Conservation (phyloP, 2,113 vertebrate species). For the Aegithalos caudatus region DNA sequence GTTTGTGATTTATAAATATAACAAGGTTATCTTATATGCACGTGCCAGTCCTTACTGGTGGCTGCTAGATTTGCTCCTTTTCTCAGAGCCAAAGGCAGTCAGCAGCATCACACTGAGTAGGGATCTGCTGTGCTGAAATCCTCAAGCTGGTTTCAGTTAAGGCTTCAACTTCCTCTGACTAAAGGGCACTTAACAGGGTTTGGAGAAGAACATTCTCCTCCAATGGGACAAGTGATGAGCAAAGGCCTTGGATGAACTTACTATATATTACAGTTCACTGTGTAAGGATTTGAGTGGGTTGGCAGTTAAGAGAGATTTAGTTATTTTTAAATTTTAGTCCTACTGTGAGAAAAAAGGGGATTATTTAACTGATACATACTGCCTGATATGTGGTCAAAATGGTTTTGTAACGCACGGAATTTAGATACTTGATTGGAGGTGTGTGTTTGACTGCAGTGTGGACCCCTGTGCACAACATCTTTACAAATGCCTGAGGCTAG, state of each 20-base stretch:
- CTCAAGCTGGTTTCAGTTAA: background rate
- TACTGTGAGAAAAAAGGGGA: background rate
- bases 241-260: background rate
- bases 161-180: background rate
- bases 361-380: background rate
- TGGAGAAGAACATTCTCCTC: background rate
- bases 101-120: background rate
- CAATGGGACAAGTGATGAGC: background rate
- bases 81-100: background rate
- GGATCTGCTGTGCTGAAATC: background rate
- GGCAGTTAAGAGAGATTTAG: background rate
- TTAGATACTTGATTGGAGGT: background rate
- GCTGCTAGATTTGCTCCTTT: background rate
- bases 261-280: background rate
- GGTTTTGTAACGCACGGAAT: background rate
- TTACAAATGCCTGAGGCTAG: background rate
- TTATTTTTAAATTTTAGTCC: background rate
- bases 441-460: background rate
- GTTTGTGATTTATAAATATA: background rate
- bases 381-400: background rate
- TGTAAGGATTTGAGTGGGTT: background rate
- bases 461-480: background rate
- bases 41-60: background rate
- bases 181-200: background rate
- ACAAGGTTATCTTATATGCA: background rate